Conservation (phyloP, 1,140 invertebrate genomes). For the Aporrectodea caliginosa region DNA sequence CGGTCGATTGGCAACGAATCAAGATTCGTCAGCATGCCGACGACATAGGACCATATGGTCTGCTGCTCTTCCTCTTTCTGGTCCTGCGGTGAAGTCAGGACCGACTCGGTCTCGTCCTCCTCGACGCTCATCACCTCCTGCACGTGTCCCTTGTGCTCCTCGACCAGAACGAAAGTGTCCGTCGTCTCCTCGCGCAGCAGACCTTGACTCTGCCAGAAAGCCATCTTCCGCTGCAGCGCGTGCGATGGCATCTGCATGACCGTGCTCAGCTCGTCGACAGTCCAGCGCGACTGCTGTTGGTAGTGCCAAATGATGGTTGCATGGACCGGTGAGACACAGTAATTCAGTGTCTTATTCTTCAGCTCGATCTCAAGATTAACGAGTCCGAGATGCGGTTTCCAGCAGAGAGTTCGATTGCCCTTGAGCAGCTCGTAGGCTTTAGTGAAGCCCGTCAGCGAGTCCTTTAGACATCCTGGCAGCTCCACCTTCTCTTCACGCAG, state of each 20-base stretch:
- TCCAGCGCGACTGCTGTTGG: constrained; percentile 80
- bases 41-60: constrained; percentile 93
- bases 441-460: constrained; percentile 80
- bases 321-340: constrained; percentile 85
- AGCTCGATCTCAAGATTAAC: constrained; percentile 89
- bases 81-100: constrained; percentile 86
- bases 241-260: constrained; percentile 79
- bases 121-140: constrained; percentile 70
- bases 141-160: constrained; percentile 61
- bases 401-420: constrained; percentile 86
- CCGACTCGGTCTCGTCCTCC: constrained; percentile 87
- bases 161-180: constrained; percentile 74
- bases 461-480: constrained; percentile 73
- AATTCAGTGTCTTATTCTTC: constrained; percentile 69
- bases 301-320: constrained; percentile 93
- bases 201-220: constrained; percentile 79
- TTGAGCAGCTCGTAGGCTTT: constrained; percentile 89
- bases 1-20: constrained; percentile 86
- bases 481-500: constrained; percentile 91
- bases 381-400: constrained; percentile 85
- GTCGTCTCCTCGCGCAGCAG: constrained; percentile 70
- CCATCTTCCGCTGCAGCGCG: constrained; percentile 75
- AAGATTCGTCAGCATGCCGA: constrained; percentile 92
- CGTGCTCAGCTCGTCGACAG: constrained; percentile 75
- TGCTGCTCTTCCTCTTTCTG: constrained; percentile 85